phyloP scores from a whole-genome alignment of 64 coral and sea anemone species.

The Catalaphyllia jardinei region DNA sequence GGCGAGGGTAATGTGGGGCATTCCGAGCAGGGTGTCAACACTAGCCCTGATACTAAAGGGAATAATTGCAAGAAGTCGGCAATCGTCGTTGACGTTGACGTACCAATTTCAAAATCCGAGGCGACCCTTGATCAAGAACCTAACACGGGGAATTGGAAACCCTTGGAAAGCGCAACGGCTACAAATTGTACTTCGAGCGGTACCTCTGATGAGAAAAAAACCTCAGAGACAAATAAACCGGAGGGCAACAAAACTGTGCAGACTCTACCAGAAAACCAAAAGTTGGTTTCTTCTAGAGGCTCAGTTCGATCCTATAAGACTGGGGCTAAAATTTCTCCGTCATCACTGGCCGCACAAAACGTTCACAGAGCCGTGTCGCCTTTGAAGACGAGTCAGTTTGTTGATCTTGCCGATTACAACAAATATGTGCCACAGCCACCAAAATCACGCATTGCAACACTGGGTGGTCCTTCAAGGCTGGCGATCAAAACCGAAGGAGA shows the following conservation, averaged over 20 bases:
- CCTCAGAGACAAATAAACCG: background rate
- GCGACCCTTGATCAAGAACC: background rate
- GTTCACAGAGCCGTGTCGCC: background rate
- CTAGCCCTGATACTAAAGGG: background rate
- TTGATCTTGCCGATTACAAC: slow-evolving; percentile 38
- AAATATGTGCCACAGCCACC: background rate
- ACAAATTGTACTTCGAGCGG: background rate
- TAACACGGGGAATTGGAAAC: background rate
- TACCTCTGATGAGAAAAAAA: background rate
- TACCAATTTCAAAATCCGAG: background rate
- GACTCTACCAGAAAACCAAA: background rate
- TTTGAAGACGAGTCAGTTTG: slow-evolving; percentile 4
- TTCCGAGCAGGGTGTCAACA: background rate
- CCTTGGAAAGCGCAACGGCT: background rate
- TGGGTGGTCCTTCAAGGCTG: background rate
- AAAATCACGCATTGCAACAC: background rate
- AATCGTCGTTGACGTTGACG: background rate
- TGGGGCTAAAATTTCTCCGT: background rate
- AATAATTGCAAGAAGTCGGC: background rate
- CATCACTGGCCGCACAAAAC: slow-evolving; percentile 2
- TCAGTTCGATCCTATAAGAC: background rate
- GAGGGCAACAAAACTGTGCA: background rate
- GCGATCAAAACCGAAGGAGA: background rate
- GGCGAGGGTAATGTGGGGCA: background rate
- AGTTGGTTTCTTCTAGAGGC: background rate